Percentiles rank a stretch among this genome's conserved stretches.
phyloP scores from a whole-genome alignment of 2,113 vertebrate species.

The Onychostruthus taczanowskii region DNA sequence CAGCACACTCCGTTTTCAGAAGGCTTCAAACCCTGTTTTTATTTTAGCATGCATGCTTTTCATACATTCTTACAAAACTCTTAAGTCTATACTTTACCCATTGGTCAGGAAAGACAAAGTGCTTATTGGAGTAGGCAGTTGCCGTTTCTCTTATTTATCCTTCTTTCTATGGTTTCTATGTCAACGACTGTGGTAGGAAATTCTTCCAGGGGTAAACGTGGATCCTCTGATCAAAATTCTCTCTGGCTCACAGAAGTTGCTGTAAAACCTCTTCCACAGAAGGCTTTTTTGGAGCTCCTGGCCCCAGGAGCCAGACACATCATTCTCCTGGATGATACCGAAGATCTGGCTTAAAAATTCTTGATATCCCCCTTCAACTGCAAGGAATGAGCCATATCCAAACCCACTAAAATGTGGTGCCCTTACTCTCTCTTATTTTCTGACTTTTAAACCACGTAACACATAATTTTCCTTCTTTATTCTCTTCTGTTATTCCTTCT shows the following conservation, averaged over 20 bases:
- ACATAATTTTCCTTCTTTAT: neutral
- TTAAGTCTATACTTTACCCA: neutral
- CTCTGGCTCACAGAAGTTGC: neutral
- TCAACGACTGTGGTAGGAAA: neutral
- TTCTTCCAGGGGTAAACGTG: neutral
- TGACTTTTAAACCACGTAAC: neutral
- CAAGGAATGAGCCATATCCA: neutral
- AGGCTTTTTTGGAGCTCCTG: neutral
- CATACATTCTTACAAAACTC: neutral
- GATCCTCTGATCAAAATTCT: neutral
- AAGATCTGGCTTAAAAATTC: neutral
- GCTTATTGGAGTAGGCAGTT: neutral
- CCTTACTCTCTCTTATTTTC: neutral
- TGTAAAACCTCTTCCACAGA: neutral
- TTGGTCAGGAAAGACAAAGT: neutral
- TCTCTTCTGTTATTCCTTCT: neutral
- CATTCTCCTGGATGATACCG: neutral
- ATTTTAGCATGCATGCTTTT: neutral
- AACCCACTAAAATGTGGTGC: neutral
- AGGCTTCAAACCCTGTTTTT: neutral
- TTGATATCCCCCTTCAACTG: neutral
- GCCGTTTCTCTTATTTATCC: neutral
- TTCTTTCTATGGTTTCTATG: neutral
- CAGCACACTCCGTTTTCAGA: neutral
- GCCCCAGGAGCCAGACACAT: rapidly evolving